Evolutionary conservation across 2,888 invertebrate genomes (phyloP).

Genomic region (Creontiades dilutus): DNA sequence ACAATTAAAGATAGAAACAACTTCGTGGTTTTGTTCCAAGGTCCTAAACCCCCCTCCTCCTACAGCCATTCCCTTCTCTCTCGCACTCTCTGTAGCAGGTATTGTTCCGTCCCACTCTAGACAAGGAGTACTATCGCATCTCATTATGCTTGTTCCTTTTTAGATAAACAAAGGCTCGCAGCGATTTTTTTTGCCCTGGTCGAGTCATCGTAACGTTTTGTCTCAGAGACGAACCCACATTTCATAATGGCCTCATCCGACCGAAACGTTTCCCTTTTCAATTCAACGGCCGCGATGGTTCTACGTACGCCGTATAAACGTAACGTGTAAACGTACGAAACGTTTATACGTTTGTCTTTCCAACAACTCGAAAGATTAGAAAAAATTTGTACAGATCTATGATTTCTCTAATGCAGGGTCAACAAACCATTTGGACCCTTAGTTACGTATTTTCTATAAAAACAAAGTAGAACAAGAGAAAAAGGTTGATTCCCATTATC

Average conservation of each 20-base stretch:
- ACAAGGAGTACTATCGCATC: slow-evolving; percentile 45
- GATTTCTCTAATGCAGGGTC: too few species aligned
- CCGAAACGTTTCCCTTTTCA: not conserved
- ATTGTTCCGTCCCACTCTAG: slow-evolving; percentile 12
- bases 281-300: not conserved
- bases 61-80: not conserved
- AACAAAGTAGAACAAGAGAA: too few species aligned
- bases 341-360: too few species aligned
- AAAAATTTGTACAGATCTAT: too few species aligned
- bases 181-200: slow-evolving; percentile 38
- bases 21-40: slow-evolving; percentile 26
- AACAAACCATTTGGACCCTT: too few species aligned
- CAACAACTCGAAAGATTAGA: too few species aligned
- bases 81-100: not conserved
- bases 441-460: too few species aligned
- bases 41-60: not conserved
- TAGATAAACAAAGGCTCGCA: slow-evolving; percentile 61
- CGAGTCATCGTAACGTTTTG: slow-evolving; percentile 11
- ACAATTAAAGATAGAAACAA: slow-evolving; percentile 42
- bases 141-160: slow-evolving; percentile 64
- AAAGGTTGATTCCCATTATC: too few species aligned
- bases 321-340: too few species aligned
- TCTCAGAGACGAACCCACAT: not conserved
- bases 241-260: slow-evolving; percentile 12
- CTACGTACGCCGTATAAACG: too few species aligned